Conservation (phyloP, 2,888 invertebrate species). For the Brachylomia viminalis region DNA sequence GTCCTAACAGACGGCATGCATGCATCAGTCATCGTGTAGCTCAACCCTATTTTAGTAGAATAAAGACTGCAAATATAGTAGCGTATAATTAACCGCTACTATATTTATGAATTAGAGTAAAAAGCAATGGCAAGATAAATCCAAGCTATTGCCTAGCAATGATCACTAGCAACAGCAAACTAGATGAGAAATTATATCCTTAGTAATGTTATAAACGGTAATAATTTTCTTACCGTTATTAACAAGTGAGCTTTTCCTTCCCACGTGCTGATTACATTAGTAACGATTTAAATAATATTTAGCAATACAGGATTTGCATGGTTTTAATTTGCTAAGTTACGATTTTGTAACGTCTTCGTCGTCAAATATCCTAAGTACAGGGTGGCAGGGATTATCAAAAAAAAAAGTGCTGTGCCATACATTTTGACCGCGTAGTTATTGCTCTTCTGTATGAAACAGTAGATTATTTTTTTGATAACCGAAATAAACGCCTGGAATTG, state of each 20-base stretch:
- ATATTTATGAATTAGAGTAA: neutral
- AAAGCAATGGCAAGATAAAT: constrained; percentile 37
- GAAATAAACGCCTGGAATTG: too few relatives aligned
- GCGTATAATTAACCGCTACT: neutral
- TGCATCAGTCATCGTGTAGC: too few relatives aligned
- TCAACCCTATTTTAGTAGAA: too few relatives aligned
- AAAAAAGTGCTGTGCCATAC: too few relatives aligned
- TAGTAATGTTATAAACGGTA: constrained; percentile 46
- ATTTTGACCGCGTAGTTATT: too few relatives aligned
- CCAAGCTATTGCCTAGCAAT: constrained; percentile 24
- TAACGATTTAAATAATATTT: constrained; percentile 41
- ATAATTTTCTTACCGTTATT: constrained; percentile 55
- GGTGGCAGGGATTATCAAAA: too few relatives aligned
- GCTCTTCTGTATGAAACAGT: too few relatives aligned
- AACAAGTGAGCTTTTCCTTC: constrained; percentile 43
- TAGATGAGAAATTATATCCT: constrained; percentile 53
- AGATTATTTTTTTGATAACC: too few relatives aligned
- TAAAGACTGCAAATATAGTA: neutral
- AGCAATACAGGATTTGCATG: neutral
- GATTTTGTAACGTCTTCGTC: too few relatives aligned
- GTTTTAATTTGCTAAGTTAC: neutral
- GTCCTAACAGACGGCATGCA: too few relatives aligned
- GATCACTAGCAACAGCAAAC: constrained; percentile 33
- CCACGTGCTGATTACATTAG: constrained; percentile 51
- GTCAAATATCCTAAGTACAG: too few relatives aligned